Conservation (phyloP, 2,888 invertebrate species). For the Aphelenchoides bicaudatus region DNA sequence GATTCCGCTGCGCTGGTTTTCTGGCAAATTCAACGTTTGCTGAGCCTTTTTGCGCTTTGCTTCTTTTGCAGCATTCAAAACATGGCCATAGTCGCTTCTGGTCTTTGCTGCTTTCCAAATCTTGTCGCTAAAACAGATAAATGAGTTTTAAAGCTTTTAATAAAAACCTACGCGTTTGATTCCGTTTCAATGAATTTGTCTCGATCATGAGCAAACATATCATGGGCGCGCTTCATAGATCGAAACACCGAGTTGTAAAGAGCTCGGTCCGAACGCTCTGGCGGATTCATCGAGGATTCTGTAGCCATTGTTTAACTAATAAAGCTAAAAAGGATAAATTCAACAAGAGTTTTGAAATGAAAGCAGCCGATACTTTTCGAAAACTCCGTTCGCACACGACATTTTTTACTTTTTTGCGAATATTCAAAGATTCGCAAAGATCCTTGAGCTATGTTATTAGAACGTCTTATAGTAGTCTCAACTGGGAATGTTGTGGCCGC, state of each 20-base stretch:
- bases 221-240: slow-evolving; percentile 91
- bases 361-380: not conserved
- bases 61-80: slow-evolving; percentile 33
- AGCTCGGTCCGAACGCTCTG: too few relatives aligned
- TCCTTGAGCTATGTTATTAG: not conserved
- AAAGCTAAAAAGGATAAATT: too few relatives aligned
- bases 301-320: too few relatives aligned
- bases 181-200: slow-evolving; percentile 78
- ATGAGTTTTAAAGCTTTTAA: not conserved
- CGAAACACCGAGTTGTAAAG: slow-evolving; percentile 75
- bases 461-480: not conserved
- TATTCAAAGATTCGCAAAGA: not conserved
- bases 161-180: slow-evolving; percentile 65
- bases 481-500: not conserved
- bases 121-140: slow-evolving; percentile 29
- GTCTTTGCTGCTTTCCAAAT: slow-evolving; percentile 26
- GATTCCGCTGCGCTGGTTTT: slow-evolving; percentile 22
- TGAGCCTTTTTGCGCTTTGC: slow-evolving; percentile 49
- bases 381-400: slow-evolving; percentile 9
- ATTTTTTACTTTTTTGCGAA: not conserved
- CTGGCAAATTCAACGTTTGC: slow-evolving; percentile 47
- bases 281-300: too few relatives aligned
- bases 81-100: slow-evolving; percentile 25
- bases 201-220: slow-evolving; percentile 90
- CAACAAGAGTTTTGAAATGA: too few relatives aligned